Evolutionary conservation across 1,140 invertebrate species (phyloP), one percentile per base, ranked within the genome.

Genomic region (Eupristina koningsbergeri): DNA sequence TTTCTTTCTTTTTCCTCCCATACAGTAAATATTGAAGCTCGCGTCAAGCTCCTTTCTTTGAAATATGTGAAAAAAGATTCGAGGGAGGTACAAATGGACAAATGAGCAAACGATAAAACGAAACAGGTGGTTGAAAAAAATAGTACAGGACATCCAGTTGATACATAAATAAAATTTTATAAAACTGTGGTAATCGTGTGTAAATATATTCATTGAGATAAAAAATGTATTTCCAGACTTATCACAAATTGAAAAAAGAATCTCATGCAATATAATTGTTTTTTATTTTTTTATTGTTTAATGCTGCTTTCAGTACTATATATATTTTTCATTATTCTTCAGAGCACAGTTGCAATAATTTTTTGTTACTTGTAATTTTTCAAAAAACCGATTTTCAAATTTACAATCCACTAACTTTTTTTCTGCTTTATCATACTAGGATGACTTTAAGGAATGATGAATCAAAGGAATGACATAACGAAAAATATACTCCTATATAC

Each of bases 101-200:
- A 78, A 63, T 58, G 63, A 53, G 63, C 78, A 50, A 82, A 76
- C 36, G 73, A 61, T 74, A 36, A 22, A 47, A 50, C 39, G 36
- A 58, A 82, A 82, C 58, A 82, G 61, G 73, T 82, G 73, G 73
- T 75, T 75, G 69, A 47, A 81, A 75, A 63, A 58, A 81, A 7
- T 26, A 22, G 6, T 45, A 22, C 58, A 0, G 36, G 45, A 5
- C 1, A 34, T 50, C 3, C 0, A 31, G n/a, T 31, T 29, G 39
- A 41, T 22, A 34, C 31, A 47, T 53, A 31, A 1, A 29, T 47
- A n/a, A 17, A 76, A 41, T 71, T 71, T 71, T 13, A n/a, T n/a
- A 41, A 71, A 71, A 71, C 41, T 71, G 41, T 71, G 67, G 39
- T 71, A 71, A 71, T 71, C 6, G n/a, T n/a, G 41, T 71, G 67